phyloP scores from a whole-genome alignment of 2,113 vertebrate species.

The human (Homo sapiens) region DNA sequence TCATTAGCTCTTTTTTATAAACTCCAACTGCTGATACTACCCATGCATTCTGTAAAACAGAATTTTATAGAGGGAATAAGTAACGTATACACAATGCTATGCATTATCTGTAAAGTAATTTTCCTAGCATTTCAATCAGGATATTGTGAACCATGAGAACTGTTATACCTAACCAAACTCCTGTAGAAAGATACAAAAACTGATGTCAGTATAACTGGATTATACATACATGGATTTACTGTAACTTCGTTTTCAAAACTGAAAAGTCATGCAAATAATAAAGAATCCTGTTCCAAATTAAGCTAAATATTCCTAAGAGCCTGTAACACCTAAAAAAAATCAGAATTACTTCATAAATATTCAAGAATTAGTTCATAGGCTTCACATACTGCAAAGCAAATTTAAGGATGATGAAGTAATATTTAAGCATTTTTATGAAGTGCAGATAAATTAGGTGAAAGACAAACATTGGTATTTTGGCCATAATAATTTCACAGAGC shows the following conservation, averaged over 20 bases:
- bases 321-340: conserved; percentile 66
- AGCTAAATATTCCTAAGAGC: conserved; percentile 45
- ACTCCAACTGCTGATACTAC: background rate
- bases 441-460: conserved; percentile 72
- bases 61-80: background rate
- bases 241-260: conserved; percentile 50
- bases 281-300: conserved; percentile 69
- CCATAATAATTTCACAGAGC: conserved; percentile 65
- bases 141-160: background rate
- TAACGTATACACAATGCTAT: background rate
- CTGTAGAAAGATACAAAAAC: conserved; percentile 26
- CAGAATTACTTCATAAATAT: conserved; percentile 74
- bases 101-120: background rate
- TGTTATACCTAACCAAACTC: conserved; percentile 33
- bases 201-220: background rate
- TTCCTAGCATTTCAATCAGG: background rate
- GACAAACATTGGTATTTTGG: conserved; percentile 63
- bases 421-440: conserved; percentile 78
- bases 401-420: conserved; percentile 72
- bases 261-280: conserved; percentile 56
- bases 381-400: conserved; percentile 67
- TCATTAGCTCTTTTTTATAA: conserved; percentile 10
- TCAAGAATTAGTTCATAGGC: conserved; percentile 57
- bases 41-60: background rate
- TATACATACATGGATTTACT: conserved; percentile 43